phyloP scores from a whole-genome alignment of 2,797 vertebrate species.

The Loris lydekkerianus region DNA sequence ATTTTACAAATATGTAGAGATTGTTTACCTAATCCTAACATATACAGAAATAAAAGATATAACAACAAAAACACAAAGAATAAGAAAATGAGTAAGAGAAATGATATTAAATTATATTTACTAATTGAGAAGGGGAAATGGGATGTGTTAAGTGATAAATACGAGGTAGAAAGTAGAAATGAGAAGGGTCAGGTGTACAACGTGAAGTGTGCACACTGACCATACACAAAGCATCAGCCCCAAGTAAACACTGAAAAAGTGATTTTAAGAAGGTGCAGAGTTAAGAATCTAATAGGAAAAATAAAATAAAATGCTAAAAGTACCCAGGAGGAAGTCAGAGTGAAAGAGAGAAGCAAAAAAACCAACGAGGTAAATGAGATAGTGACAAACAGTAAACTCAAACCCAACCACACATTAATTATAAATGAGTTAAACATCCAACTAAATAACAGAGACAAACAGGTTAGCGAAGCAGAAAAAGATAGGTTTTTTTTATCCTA shows the following conservation, averaged over 20 bases:
- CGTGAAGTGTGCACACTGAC: neutral
- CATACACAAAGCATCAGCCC: constrained; percentile 3
- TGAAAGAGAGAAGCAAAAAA: constrained; percentile 57
- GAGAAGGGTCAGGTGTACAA: neutral
- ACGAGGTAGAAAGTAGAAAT: neutral
- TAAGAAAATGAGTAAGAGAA: neutral
- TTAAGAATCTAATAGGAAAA: constrained; percentile 5
- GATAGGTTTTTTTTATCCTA: neutral
- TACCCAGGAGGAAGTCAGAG: neutral
- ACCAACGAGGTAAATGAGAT: constrained; percentile 25
- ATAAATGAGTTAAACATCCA: neutral
- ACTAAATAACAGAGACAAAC: neutral
- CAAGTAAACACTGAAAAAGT: constrained; percentile 1
- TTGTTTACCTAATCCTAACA: neutral
- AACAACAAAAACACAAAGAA: neutral
- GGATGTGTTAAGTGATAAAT: neutral
- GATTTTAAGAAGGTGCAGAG: neutral
- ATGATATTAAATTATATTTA: constrained; percentile 1
- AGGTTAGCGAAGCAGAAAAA: constrained; percentile 37
- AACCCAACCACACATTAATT: neutral
- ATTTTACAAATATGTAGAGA: neutral
- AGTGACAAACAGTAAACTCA: constrained; percentile 15
- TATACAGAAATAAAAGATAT: constrained; percentile 45
- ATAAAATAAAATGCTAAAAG: constrained; percentile 51
- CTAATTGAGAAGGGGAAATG: neutral